Base-by-base conservation (phyloP, 2,797 vertebrate species). In the Mionectes olivaceus region DNA sequence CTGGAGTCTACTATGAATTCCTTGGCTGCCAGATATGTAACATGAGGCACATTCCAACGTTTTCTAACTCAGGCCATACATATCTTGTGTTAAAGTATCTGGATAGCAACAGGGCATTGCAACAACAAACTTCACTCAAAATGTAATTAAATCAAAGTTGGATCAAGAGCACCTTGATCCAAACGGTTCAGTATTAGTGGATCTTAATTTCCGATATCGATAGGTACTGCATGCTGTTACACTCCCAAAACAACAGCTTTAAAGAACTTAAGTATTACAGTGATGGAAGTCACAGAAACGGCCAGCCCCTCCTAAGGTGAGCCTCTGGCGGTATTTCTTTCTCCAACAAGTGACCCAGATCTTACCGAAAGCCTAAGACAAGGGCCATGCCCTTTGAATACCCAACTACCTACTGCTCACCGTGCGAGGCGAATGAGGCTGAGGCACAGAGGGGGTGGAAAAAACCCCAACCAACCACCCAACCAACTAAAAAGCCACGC, bases 401-500 rank as follows among this genome's bases (percentile, higher is more conserved):
- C 2, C 44, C 82, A 89, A 8, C 78, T 75, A 77, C 52, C 25
- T n/a, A 53, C n/a, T 4, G 39, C 64, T 63, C 84, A 24, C n/a
- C 4, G 3, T 7, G 9, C 1, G 15, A 84, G 56, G 19, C 0
- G 1, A 41, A 22, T 1, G 3, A 83, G 21, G 25, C 44, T 53
- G 50, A 10, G 25, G 23, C 47, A n/a, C 1, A 3, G 43, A 23
- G 15, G 7, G 8, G 18, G 5, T 0, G 0, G 1, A 4, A n/a
- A 15, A 47, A 19, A 7, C 7, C 22, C 22, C 53, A 47, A 46
- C 30, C 22, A 47, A 50, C n/a, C n/a, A n/a, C n/a, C n/a, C 22
- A 39, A 30, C 18, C 4, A 44, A 83, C 69, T 13, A 33, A 55
- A 57, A 16, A 28, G 23, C 35, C 35, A 56, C 0, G 10, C 55